These are phyloP conservation scores for Helicoverpa zea DNA, from an alignment of 1,140 invertebrate genomes.

Conservation along the genomic window DNA sequence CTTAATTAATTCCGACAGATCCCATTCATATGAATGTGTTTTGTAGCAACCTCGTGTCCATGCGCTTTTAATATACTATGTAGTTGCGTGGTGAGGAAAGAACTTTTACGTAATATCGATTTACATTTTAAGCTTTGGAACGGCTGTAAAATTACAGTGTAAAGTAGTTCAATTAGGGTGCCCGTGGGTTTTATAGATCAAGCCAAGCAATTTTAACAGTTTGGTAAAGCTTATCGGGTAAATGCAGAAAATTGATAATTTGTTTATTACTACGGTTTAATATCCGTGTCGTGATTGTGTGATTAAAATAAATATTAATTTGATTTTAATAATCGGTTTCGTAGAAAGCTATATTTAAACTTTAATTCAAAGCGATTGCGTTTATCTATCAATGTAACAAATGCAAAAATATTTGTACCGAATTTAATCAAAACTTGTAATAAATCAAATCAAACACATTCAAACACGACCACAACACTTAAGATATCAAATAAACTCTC, in stretches of 20 bases:
- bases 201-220: too few relatives aligned
- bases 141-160: background rate
- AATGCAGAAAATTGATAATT: too few relatives aligned
- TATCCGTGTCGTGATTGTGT: too few relatives aligned
- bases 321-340: too few relatives aligned
- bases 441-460: background rate
- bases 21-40: conserved; percentile 37
- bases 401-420: too few relatives aligned
- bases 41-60: background rate
- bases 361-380: too few relatives aligned
- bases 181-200: too few relatives aligned
- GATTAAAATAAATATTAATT: too few relatives aligned
- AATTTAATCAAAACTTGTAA: background rate
- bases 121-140: background rate
- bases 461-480: background rate
- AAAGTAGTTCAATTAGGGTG: background rate
- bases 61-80: background rate
- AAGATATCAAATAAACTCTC: background rate
- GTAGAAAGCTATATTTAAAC: too few relatives aligned
- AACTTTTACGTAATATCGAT: conserved; percentile 4
- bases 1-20: conserved; percentile 36
- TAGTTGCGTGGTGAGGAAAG: conserved; percentile 5
- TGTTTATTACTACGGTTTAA: too few relatives aligned
- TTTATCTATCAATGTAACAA: too few relatives aligned
- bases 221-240: too few relatives aligned